phyloP scores from a whole-genome alignment of 2,888 invertebrate genomes.

The Diarsia brunnea region DNA sequence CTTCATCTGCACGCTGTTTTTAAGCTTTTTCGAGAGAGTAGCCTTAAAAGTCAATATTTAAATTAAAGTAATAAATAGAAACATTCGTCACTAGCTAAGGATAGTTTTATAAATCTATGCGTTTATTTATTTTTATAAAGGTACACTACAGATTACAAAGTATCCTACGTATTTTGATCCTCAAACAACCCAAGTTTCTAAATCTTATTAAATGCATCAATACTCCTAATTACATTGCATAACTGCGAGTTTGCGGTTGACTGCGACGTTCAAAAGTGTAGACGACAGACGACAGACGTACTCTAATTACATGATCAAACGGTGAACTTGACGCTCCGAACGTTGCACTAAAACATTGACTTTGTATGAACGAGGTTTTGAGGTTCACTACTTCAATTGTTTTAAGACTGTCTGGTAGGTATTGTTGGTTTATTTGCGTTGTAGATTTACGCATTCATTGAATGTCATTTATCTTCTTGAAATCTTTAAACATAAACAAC shows the following conservation, averaged over 20 bases:
- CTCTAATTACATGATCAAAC: constrained; percentile 82
- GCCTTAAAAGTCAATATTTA: background rate
- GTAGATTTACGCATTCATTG: background rate
- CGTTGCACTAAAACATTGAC: constrained; percentile 22
- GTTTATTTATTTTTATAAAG: background rate
- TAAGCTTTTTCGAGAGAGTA: no score
- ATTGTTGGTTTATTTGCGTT: background rate
- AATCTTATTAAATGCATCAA: constrained; percentile 13
- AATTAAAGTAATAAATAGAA: background rate
- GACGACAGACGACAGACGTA: constrained; percentile 74
- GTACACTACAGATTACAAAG: background rate
- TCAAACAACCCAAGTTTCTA: background rate
- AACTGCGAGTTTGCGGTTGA: constrained; percentile 18
- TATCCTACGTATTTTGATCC: no score
- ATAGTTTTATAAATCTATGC: background rate
- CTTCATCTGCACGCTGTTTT: no score
- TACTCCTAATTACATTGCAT: constrained; percentile 39
- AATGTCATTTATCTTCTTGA: background rate
- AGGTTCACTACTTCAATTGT: background rate
- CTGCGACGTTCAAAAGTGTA: constrained; percentile 74
- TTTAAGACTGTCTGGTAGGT: background rate
- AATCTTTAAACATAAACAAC: no score
- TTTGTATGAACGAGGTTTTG: constrained; percentile 49
- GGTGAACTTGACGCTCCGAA: constrained; percentile 72
- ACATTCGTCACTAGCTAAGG: background rate